phyloP scores from a whole-genome alignment of 92 coral and sea anemone genomes.

The Umimayanthus chanpuru region DNA sequence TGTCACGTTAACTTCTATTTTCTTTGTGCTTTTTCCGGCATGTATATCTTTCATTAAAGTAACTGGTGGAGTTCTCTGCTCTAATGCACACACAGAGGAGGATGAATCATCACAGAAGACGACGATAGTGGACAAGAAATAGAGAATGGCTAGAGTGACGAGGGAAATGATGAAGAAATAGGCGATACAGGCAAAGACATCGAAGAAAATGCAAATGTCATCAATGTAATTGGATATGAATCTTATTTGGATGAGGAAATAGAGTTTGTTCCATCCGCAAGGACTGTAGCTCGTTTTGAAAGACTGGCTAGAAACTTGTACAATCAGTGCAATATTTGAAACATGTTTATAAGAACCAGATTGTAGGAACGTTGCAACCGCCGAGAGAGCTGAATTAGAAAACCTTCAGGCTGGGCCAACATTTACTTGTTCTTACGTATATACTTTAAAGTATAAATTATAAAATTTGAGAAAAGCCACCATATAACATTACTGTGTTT shows the following conservation, averaged over 20 bases:
- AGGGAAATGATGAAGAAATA: no score
- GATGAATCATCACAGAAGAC: no score
- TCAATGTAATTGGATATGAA: not conserved
- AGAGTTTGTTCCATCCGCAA: not conserved
- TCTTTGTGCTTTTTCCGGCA: no score
- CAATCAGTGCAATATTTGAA: not conserved
- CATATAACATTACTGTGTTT: not conserved
- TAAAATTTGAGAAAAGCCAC: not conserved
- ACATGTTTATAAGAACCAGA: not conserved
- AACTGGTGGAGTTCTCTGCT: no score
- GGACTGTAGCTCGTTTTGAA: not conserved
- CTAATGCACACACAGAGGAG: no score
- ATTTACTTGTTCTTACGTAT: not conserved
- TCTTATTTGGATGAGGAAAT: not conserved
- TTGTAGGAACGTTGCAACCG: not conserved
- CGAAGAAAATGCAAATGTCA: conserved; percentile 5
- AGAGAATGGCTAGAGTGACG: no score
- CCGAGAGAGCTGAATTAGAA: not conserved
- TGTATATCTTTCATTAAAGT: no score
- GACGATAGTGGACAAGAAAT: no score
- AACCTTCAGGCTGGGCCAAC: not conserved
- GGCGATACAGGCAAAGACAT: not conserved
- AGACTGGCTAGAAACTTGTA: no score
- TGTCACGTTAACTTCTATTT: no score
- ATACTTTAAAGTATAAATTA: not conserved